Base-by-base conservation (phyloP, 2,888 invertebrate species). In the Halocaridina rubra region DNA sequence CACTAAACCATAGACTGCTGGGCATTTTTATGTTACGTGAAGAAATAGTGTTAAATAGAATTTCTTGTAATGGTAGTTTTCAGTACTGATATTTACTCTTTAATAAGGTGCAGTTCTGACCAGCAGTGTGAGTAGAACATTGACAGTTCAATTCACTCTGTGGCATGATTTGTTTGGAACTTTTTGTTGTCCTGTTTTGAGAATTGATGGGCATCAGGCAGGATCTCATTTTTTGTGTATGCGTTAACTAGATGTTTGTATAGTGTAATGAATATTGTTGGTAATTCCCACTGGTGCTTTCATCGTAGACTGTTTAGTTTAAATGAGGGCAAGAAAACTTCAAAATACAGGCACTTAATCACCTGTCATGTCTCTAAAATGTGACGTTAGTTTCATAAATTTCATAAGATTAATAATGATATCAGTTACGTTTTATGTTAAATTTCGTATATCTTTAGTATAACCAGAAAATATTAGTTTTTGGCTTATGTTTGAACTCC, bases 281-380 rank as follows among this genome's bases (percentile, higher is more conserved):
- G 75, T 59, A 76, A 16, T 76, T 57, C 57, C 76, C 76, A 53
- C 27, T 29, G 59, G 76, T 76, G 76, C 76, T 76, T 76, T 76
- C 76, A 76, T 29, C 57, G 57, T 76, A 76, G 76, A 59, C 46
- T 16, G n/a, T n/a, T n/a, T n/a, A n/a, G n/a, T n/a, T n/a, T n/a
- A n/a, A n/a, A n/a, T n/a, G n/a, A n/a, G n/a, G n/a, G n/a, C n/a
- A n/a, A n/a, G n/a, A n/a, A n/a, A n/a, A n/a, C n/a, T n/a, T n/a
- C n/a, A n/a, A n/a, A n/a, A n/a, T n/a, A n/a, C n/a, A n/a, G n/a
- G n/a, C n/a, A n/a, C n/a, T n/a, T n/a, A n/a, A n/a, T n/a, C n/a
- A n/a, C n/a, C n/a, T n/a, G n/a, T n/a, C n/a, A n/a, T n/a, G n/a
- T n/a, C n/a, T n/a, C n/a, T n/a, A n/a, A n/a, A n/a, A n/a, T n/a